phyloP scores from a whole-genome alignment of 2,113 vertebrate genomes.

The Montifringilla adamsi region DNA sequence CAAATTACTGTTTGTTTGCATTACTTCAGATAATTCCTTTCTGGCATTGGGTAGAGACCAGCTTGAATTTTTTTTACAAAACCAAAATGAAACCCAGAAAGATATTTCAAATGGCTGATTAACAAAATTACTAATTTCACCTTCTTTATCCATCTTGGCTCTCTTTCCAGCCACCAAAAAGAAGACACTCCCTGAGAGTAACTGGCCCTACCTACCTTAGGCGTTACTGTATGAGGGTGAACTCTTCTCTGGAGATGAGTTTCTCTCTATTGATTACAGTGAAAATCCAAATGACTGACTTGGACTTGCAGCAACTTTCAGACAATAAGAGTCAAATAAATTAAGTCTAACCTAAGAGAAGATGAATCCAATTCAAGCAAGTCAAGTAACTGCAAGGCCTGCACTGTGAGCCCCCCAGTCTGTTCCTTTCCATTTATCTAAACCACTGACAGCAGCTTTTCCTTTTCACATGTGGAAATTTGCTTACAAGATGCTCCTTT shows the following conservation, averaged over 20 bases:
- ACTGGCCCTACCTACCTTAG: background rate
- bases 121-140: background rate
- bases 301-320: background rate
- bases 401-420: background rate
- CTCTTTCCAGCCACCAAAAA: background rate
- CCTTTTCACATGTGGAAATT: background rate
- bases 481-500: slow-evolving; percentile 68
- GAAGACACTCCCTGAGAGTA: background rate
- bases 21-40: background rate
- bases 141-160: background rate
- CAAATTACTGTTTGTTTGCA: background rate
- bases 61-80: background rate
- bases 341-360: background rate
- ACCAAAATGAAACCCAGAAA: background rate
- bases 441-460: background rate
- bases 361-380: background rate
- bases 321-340: background rate
- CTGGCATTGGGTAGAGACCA: background rate
- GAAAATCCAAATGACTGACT: background rate
- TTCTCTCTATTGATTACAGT: background rate
- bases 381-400: background rate
- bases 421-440: background rate
- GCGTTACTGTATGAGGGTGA: background rate
- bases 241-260: background rate
- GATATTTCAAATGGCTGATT: background rate